Percentiles rank a stretch among this genome's conserved stretches.
phyloP scores from a whole-genome alignment of 2,888 invertebrate species.

The Mesorhabditis spiculigera region DNA sequence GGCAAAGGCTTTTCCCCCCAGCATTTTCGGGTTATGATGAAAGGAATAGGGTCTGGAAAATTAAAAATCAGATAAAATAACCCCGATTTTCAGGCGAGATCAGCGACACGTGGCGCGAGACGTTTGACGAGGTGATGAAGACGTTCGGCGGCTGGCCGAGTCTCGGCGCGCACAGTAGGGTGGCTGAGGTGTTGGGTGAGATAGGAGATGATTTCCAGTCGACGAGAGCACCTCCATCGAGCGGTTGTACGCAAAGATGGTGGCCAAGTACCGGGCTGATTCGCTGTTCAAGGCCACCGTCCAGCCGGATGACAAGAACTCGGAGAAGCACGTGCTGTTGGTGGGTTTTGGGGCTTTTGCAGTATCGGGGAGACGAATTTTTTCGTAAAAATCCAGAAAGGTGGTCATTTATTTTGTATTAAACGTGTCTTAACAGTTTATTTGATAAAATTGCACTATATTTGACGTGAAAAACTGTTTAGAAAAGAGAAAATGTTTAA shows the following conservation, averaged over 20 bases:
- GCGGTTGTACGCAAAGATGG: constrained; percentile 21
- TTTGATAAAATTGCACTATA: too few relatives aligned
- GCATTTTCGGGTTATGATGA: too few relatives aligned
- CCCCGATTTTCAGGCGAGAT: constrained; percentile 40
- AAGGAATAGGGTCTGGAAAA: too few relatives aligned
- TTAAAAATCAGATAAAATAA: too few relatives aligned
- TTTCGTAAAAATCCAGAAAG: constrained; percentile 9
- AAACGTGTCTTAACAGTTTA: too few relatives aligned
- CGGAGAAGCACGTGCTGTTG: constrained; percentile 82
- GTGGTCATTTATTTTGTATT: too few relatives aligned
- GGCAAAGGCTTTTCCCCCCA: too few relatives aligned
- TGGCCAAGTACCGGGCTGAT: constrained; percentile 54
- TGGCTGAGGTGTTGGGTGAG: too few relatives aligned
- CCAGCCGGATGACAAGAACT: constrained; percentile 86
- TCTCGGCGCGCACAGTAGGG: constrained; percentile 60
- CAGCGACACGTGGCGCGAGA: constrained; percentile 48
- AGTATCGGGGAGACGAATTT: too few relatives aligned
- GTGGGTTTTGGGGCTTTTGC: constrained; percentile 62
- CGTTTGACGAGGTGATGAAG: constrained; percentile 62
- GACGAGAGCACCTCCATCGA: constrained; percentile 1
- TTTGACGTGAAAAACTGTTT: too few relatives aligned
- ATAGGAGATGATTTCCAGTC: constrained; percentile 12
- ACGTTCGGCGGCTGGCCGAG: constrained; percentile 83
- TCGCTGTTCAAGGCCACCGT: constrained; percentile 64
- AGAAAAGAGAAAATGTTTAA: not conserved